Conservation (phyloP, 1,140 invertebrate species). For the Colletes gigas region DNA sequence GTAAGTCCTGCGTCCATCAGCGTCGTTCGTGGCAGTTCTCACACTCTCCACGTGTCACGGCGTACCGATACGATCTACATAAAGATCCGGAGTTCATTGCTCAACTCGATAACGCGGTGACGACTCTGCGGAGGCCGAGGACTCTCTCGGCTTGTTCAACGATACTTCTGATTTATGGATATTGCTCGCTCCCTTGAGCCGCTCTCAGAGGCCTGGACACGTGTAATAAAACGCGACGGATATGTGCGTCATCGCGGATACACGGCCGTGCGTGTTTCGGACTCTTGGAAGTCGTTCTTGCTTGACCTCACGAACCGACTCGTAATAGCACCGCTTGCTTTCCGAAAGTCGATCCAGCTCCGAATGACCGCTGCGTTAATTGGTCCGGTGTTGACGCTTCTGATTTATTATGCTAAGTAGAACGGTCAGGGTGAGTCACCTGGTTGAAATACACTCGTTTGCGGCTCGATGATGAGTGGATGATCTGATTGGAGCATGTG, state of each 20-base stretch:
- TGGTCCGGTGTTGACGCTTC: slow-evolving; percentile 34
- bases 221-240: slow-evolving; percentile 71
- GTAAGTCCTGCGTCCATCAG: slow-evolving; percentile 26
- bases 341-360: slow-evolving; percentile 68
- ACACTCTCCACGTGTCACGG: slow-evolving; percentile 72
- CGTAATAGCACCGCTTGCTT: slow-evolving; percentile 40
- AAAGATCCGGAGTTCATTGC: slow-evolving; percentile 66
- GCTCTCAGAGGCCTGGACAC: slow-evolving; percentile 53
- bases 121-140: slow-evolving; percentile 25
- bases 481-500: not conserved
- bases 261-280: slow-evolving; percentile 16
- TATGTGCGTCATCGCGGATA: slow-evolving; percentile 52
- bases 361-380: slow-evolving; percentile 50
- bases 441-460: not conserved
- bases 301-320: slow-evolving; percentile 64
- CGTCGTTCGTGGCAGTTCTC: slow-evolving; percentile 68
- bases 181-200: slow-evolving; percentile 60
- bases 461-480: not conserved
- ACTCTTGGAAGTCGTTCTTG: slow-evolving; percentile 58
- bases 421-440: slow-evolving; percentile 23
- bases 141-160: slow-evolving; percentile 55
- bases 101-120: slow-evolving; percentile 71
- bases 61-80: slow-evolving; percentile 69
- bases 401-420: slow-evolving; percentile 19
- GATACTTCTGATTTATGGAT: slow-evolving; percentile 75